Base-by-base conservation (phyloP, 2,888 invertebrate genomes). In the Hyppa rectilinea region DNA sequence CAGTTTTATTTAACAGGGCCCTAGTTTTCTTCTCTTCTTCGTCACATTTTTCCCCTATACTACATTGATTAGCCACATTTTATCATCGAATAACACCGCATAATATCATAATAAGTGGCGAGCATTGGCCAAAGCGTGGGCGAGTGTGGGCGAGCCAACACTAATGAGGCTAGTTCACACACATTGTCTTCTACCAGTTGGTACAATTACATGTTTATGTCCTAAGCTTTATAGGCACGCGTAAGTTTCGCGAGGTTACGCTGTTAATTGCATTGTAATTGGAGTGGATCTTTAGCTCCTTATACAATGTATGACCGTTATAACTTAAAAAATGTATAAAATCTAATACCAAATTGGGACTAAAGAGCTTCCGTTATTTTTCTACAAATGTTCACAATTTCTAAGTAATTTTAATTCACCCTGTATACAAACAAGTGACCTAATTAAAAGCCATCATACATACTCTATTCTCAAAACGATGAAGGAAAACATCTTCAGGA, bases 111-210 rank as follows among this genome's bases (percentile, higher is more conserved):
- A 79, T 79, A 85, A 77, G 77, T 83, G 80, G 73, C 76, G 67
- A 83, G 74, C 80, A 77, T 85, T 80, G 81, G 80, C 69, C 73
- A 73, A 67, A 23, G 76, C 79, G 89, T 87, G 78, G 87, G 87
- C 82, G 87, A 76, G 80, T 81, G 89, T 90, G 85, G 90, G 90
- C 83, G 90, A 86, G 60, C 66, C 77, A 67, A 70, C 83, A 78
- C 85, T 90, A 90, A 90, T 90, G 90, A 90, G 88, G 71, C 84
- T 81, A 80, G 88, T 90, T 90, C 90, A 90, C 90, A 90, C 90
- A 88, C 86, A 85, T 85, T 88, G 87, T 88, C 84, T 81, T 70
- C 61, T 80, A 31, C 59, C 49, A 31, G 67, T 49, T 72, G 67
- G 56, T 72, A 78, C 81, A 76, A 78, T 76, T 75, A 78, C 70